phyloP scores from a whole-genome alignment of 2,113 vertebrate species.

The Pandion haliaetus region DNA sequence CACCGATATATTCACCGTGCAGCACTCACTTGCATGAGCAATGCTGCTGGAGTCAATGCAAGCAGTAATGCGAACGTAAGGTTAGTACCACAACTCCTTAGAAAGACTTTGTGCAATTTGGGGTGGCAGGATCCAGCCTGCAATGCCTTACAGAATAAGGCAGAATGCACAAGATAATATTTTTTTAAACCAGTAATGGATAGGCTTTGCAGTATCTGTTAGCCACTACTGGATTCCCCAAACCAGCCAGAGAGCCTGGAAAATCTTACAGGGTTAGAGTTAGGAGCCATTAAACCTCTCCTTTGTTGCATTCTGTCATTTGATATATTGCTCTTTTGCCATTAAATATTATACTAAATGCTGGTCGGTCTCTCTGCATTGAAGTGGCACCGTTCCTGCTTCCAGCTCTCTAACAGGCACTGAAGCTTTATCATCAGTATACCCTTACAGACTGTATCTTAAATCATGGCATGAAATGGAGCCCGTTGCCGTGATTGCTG shows the following conservation, averaged over 20 bases:
- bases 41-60: fast-evolving
- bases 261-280: neutral
- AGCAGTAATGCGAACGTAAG: neutral
- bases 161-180: neutral
- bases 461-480: slow-evolving; percentile 52
- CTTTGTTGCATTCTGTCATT: slow-evolving; percentile 52
- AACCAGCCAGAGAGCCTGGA: neutral
- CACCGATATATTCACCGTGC: fast-evolving
- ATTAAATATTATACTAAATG: neutral
- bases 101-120: fast-evolving
- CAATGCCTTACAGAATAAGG: neutral
- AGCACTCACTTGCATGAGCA: neutral
- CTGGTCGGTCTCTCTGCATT: neutral
- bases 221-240: neutral
- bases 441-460: neutral
- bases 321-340: neutral
- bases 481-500: neutral
- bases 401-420: slow-evolving; percentile 30
- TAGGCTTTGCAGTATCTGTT: neutral
- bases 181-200: neutral
- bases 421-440: slow-evolving; percentile 14
- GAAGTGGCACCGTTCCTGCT: slow-evolving; percentile 47
- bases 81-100: fast-evolving
- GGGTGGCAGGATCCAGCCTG: neutral
- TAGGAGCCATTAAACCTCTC: neutral